Evolutionary conservation across 2,797 vertebrate genomes (phyloP).

Genomic region (Poecilia gillii): DNA sequence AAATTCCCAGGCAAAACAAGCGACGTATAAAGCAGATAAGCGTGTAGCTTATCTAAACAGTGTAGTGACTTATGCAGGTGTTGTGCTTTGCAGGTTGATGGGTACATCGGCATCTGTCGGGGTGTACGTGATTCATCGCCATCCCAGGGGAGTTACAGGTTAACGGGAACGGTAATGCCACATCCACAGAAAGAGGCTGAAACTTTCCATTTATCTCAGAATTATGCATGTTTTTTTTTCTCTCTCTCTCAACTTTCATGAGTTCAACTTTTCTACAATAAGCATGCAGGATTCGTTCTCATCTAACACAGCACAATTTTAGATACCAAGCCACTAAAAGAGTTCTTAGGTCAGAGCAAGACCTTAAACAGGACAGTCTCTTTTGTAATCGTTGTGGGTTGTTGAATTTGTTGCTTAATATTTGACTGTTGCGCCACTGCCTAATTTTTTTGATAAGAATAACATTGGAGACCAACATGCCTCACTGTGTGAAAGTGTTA

Average conservation of each 20-base stretch:
- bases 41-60: conserved; percentile 5
- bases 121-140: conserved; percentile 1
- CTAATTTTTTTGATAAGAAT: neutral
- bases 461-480: neutral
- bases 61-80: conserved; percentile 6
- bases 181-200: neutral
- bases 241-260: neutral
- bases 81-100: neutral
- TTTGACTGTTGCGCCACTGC: neutral
- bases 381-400: neutral
- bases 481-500: neutral
- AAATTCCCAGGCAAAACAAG: no score
- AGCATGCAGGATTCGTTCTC: neutral
- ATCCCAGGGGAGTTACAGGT: neutral
- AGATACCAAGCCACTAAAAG: neutral
- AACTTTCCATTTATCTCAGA: neutral
- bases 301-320: neutral
- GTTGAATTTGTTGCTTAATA: neutral
- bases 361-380: neutral
- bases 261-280: neutral
- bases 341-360: neutral
- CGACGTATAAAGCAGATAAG: neutral
- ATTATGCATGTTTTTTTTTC: neutral
- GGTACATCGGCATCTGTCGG: neutral
- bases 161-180: neutral